Evolutionary conservation across 2,797 vertebrate genomes (phyloP).

Genomic region (Cirrhinus molitorella): DNA sequence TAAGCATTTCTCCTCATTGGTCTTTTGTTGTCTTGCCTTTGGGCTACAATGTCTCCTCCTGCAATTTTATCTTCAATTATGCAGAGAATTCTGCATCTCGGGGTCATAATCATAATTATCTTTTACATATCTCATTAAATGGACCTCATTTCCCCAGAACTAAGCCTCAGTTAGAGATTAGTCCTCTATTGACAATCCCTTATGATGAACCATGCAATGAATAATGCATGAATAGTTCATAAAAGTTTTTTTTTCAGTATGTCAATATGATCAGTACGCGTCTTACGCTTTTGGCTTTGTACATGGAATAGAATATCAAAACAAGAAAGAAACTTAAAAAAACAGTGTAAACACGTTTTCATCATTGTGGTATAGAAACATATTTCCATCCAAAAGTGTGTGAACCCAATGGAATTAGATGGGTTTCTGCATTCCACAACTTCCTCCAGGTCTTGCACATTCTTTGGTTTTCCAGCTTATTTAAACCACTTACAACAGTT

Average conservation of each 20-base stretch:
- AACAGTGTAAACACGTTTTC: not conserved
- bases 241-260: constrained; percentile 17
- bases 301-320: not conserved
- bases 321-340: not conserved
- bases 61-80: constrained; percentile 66
- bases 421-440: not conserved
- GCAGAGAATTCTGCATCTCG: constrained; percentile 57
- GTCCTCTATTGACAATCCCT: constrained; percentile 40
- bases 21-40: constrained; percentile 58
- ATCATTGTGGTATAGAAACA: not conserved
- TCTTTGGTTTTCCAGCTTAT: not conserved
- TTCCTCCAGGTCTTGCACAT: not conserved
- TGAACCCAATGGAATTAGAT: not conserved
- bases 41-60: constrained; percentile 51
- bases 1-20: constrained; percentile 44
- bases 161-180: constrained; percentile 51
- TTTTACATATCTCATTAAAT: constrained; percentile 66
- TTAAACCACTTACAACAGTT: not conserved
- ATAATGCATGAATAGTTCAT: constrained; percentile 35
- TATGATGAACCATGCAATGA: constrained; percentile 33
- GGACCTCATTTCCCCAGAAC: constrained; percentile 54
- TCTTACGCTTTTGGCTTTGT: not conserved
- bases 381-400: not conserved
- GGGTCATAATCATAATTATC: constrained; percentile 68
- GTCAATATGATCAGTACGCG: not conserved